Evolutionary conservation across 1,140 invertebrate species (phyloP), one percentile per base, ranked within the genome.

Genomic region (Diabrotica virgifera): DNA sequence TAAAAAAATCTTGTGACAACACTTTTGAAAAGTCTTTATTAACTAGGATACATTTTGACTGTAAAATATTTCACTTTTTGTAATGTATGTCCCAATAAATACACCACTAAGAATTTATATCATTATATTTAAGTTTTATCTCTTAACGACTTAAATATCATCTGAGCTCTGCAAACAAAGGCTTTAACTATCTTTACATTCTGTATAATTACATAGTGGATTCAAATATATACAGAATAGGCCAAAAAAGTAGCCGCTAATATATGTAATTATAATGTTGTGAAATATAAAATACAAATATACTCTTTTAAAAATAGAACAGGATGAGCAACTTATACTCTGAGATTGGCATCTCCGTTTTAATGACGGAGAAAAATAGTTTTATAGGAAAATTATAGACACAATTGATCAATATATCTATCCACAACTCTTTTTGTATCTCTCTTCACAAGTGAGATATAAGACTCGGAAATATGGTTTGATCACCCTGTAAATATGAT

Each of bases 141-240:
- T 52, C 46, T 11, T 14, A 24, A 35, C 51, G 14, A 14, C n/a
- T 14, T 51, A 51, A 51, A 46, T 60, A 52, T 36, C 24, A 36
- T 24, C 24, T n/a, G 24, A 57, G 36, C 12, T 57, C n/a, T 57
- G 55, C 55, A 57, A 24, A 57, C 40, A 12, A 57, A 57, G 24
- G 55, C 12, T 57, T 57, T 57, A 37, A 57, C 11, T 57, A 57
- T 57, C 5, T 36, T 57, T 24, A 57, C 24, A 57, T 37, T 36
- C 36, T 57, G n/a, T 57, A 51, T 50, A 51, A 51, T 12, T 60
- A 60, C 52, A 58, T 35, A 58, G 35, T 14, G 14, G 50, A 60
- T 60, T 40, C 57, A 67, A 52, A 63, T 46, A 52, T 65, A 61
- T 57, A 52, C 57, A 60, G 65, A 62, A 51, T 36, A 55, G 62